Conservation (phyloP, 2,113 vertebrate species). For the Vireo altiloquus region DNA sequence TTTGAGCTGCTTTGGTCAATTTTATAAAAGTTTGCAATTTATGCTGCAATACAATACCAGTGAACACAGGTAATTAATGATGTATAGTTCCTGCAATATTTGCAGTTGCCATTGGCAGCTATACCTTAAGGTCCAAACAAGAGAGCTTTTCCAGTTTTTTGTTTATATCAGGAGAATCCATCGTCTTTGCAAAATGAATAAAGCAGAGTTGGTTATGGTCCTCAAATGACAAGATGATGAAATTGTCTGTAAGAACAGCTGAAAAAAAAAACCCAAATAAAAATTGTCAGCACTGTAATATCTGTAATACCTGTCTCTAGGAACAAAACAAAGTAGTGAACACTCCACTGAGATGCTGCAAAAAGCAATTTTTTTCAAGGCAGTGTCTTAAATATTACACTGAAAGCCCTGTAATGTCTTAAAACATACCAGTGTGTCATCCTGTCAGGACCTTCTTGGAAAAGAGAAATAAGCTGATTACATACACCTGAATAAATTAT, state of each 20-base stretch:
- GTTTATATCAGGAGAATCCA: slow-evolving; percentile 76
- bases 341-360: neutral
- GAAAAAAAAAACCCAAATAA: slow-evolving; percentile 28
- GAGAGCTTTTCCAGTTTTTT: slow-evolving; percentile 87
- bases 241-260: slow-evolving; percentile 87
- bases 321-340: slow-evolving; percentile 34
- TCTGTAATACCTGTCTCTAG: neutral
- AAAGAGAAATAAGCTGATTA: slow-evolving; percentile 56
- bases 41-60: neutral
- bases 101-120: neutral
- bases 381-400: slow-evolving; percentile 34
- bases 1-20: neutral
- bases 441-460: slow-evolving; percentile 16
- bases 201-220: slow-evolving; percentile 87
- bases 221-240: slow-evolving; percentile 91
- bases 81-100: neutral
- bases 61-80: neutral
- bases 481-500: slow-evolving; percentile 44
- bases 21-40: neutral
- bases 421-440: slow-evolving; percentile 46
- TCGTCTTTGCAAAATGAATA: slow-evolving; percentile 86
- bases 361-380: slow-evolving; percentile 53
- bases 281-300: slow-evolving; percentile 22
- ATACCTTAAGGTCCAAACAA: slow-evolving; percentile 87
- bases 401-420: slow-evolving; percentile 30